phyloP scores from a whole-genome alignment of 2,888 invertebrate species.

The Phrixothrix hirtus region DNA sequence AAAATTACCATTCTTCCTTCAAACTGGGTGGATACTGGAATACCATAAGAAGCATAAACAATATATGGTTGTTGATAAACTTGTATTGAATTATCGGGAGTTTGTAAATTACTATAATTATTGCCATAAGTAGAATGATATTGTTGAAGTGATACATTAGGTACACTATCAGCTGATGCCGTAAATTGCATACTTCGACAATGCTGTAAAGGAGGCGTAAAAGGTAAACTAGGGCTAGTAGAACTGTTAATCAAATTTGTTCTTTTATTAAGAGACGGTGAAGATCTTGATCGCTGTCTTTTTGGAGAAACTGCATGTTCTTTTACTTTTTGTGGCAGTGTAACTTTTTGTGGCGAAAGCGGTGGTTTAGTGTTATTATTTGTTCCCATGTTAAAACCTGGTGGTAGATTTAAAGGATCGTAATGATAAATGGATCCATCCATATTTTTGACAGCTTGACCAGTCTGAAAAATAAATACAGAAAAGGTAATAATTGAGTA shows the following conservation, averaged over 20 bases:
- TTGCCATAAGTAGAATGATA: conserved; percentile 39
- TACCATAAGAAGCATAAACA: conserved; percentile 50
- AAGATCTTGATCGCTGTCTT: conserved; percentile 38
- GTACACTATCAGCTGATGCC: conserved; percentile 30
- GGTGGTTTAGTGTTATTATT: conserved; percentile 33
- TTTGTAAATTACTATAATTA: conserved; percentile 27
- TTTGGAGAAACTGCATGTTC: conserved; percentile 41
- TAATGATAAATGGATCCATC: conserved; percentile 79
- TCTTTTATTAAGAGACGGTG: conserved; percentile 44
- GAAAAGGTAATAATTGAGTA: too few relatives aligned
- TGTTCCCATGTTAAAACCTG: conserved; percentile 37
- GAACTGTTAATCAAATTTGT: conserved; percentile 47
- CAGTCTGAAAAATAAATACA: conserved; percentile 62
- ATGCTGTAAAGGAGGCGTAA: conserved; percentile 45
- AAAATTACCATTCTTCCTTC: conserved; percentile 50
- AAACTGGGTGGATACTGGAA: conserved; percentile 47
- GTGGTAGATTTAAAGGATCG: conserved; percentile 72
- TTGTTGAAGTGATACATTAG: conserved; percentile 34
- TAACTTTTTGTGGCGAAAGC: conserved; percentile 41
- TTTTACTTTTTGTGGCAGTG: conserved; percentile 30
- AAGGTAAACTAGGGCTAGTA: conserved; percentile 54
- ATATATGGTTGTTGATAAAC: conserved; percentile 49
- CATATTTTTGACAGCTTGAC: conserved; percentile 73
- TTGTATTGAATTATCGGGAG: conserved; percentile 34
- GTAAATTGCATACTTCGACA: conserved; percentile 33